Percentiles rank a stretch among this genome's conserved stretches.
These are phyloP conservation scores for Germaria angustata DNA, from an alignment of 2,888 invertebrate species.

Conservation along the genomic window DNA sequence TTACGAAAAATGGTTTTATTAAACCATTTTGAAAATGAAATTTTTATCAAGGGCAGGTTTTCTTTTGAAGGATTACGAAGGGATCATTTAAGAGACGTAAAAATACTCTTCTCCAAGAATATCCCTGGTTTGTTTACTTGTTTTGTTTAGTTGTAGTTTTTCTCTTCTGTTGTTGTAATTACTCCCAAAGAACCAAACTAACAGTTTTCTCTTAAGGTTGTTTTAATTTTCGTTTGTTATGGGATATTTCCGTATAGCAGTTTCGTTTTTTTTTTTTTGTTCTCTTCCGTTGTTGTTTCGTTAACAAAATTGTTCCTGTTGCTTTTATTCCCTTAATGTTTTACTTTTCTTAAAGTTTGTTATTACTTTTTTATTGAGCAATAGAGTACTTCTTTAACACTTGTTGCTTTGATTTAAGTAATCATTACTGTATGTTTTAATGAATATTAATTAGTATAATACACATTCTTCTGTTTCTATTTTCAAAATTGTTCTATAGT, in stretches of 20 bases:
- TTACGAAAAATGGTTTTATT: neutral
- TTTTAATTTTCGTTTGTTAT: neutral
- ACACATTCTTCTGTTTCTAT: neutral
- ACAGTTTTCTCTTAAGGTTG: neutral
- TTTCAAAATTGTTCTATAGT: neutral
- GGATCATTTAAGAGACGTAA: neutral
- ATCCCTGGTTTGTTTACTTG: neutral
- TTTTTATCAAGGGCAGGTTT: neutral
- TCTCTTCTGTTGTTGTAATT: neutral
- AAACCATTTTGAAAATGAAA: slow-evolving; percentile 57
- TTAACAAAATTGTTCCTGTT: neutral
- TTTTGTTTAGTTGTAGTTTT: neutral
- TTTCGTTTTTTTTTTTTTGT: neutral
- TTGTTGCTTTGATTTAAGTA: neutral
- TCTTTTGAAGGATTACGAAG: neutral
- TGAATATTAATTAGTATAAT: neutral
- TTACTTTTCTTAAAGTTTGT: neutral
- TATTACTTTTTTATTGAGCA: neutral
- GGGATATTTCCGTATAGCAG: neutral
- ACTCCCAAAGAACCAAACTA: neutral
- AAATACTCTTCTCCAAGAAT: neutral
- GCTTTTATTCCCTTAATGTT: too few relatives aligned
- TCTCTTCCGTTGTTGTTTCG: neutral
- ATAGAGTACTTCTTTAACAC: neutral
- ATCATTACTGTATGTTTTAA: neutral